Conservation (phyloP, 2,888 invertebrate species). For the Scaptomyza flava region DNA sequence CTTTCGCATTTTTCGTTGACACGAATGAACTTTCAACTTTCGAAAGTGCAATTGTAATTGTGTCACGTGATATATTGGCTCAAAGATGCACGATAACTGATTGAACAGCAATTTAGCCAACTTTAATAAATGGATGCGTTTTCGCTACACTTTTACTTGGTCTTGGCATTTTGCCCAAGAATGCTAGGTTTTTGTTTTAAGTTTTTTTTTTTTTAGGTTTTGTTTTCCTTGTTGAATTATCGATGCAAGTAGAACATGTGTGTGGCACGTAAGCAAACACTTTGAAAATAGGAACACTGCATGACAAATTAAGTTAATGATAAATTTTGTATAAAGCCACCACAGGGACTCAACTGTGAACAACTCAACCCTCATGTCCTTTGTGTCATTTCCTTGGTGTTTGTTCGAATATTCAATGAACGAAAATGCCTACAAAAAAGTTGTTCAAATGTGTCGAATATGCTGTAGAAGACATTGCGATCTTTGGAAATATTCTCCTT, state of each 20-base stretch:
- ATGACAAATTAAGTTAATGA: conserved; percentile 69
- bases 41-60: conserved; percentile 17
- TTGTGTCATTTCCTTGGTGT: too few species aligned
- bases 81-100: conserved; percentile 32
- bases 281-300: conserved; percentile 19
- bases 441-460: too few species aligned
- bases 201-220: not conserved
- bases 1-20: not conserved
- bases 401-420: too few species aligned
- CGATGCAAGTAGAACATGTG: conserved; percentile 57
- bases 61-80: conserved; percentile 2
- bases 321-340: conserved; percentile 65
- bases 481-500: too few species aligned
- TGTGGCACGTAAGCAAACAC: conserved; percentile 53
- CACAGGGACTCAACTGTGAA: not conserved
- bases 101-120: conserved; percentile 49
- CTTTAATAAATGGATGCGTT: conserved; percentile 57
- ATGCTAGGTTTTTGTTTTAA: not conserved
- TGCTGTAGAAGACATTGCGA: too few species aligned
- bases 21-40: conserved; percentile 40
- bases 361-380: not conserved
- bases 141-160: not conserved
- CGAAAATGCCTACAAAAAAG: too few species aligned
- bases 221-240: conserved; percentile 52
- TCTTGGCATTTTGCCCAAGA: conserved; percentile 8